phyloP scores from a whole-genome alignment of 2,797 vertebrate genomes.

The Poecile montanus region DNA sequence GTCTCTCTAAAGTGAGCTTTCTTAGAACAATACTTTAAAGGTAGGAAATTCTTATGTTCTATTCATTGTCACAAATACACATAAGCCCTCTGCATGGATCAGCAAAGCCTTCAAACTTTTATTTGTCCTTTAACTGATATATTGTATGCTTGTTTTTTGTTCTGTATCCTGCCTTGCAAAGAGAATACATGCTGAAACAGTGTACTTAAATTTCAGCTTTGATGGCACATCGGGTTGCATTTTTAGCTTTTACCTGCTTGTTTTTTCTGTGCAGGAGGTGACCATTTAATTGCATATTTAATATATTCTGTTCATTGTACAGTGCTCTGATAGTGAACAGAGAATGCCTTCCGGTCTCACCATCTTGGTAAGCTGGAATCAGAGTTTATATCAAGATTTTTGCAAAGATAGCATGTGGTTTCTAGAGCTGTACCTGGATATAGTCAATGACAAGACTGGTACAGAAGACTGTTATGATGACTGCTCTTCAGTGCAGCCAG shows the following conservation, averaged over 20 bases:
- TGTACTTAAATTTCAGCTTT: neutral
- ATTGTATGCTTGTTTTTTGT: neutral
- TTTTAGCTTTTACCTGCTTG: neutral
- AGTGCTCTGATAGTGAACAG: neutral
- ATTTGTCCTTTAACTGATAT: neutral
- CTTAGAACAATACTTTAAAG: neutral
- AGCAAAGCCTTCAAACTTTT: neutral
- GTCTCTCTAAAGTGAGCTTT: neutral
- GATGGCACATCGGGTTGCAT: neutral
- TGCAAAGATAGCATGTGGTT: neutral
- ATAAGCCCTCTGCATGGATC: neutral
- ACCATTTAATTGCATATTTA: neutral
- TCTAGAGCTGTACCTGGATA: neutral
- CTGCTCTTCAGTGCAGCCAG: neutral
- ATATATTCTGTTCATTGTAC: neutral
- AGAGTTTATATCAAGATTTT: neutral
- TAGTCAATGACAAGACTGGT: neutral
- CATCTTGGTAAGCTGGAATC: neutral
- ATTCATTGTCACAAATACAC: neutral
- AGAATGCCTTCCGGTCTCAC: neutral
- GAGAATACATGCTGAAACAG: neutral
- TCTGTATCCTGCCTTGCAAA: neutral
- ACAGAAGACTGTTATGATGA: neutral
- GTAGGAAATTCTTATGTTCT: neutral
- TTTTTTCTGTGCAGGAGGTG: neutral